Conservation (phyloP, 2,797 vertebrate species). For the Peromyscus nudipes region DNA sequence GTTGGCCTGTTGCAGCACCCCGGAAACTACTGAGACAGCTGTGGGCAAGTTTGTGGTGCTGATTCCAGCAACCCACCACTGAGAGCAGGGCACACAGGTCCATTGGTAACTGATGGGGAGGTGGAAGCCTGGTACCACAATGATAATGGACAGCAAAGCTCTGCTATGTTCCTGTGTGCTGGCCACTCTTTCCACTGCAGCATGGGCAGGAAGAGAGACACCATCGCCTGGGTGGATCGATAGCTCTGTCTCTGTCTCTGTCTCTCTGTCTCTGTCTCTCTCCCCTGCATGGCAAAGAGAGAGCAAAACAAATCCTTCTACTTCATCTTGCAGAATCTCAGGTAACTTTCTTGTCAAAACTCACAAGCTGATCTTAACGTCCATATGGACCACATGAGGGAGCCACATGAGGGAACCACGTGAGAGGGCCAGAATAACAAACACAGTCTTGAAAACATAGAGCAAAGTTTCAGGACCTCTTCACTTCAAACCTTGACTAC, state of each 20-base stretch:
- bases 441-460: not conserved
- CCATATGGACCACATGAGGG: not conserved
- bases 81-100: not conserved
- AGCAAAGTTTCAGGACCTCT: not conserved
- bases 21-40: not conserved
- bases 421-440: not conserved
- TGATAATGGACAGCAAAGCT: not conserved
- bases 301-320: not conserved
- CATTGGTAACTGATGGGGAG: not conserved
- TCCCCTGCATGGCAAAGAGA: not conserved
- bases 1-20: rapidly evolving
- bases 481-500: not conserved
- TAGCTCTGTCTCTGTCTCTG: no score
- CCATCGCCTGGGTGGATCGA: not conserved
- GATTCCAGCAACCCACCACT: not conserved
- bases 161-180: not conserved
- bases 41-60: no score
- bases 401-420: not conserved
- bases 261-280: no score
- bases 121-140: no score
- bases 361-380: conserved; percentile 29
- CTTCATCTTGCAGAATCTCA: not conserved
- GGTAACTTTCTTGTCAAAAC: not conserved
- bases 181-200: not conserved
- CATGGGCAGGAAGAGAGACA: not conserved